Conservation (phyloP, 1,140 invertebrate species). For the Fragariocoptes setiger region DNA sequence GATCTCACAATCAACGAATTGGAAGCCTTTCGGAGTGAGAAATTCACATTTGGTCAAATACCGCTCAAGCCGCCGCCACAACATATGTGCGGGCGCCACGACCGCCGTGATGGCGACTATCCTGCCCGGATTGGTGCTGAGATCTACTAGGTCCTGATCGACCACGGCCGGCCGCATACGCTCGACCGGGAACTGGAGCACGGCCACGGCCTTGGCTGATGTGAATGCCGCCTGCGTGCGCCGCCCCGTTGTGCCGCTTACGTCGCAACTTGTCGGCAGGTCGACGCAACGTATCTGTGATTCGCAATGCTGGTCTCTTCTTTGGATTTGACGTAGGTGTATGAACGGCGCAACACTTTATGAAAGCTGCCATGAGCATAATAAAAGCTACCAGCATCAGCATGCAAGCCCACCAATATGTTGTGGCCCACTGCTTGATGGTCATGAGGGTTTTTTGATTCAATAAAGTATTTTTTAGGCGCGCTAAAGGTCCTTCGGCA, state of each 20-base stretch:
- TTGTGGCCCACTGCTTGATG: slow-evolving; percentile 59
- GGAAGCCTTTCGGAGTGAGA: too few relatives aligned
- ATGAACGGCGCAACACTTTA: slow-evolving; percentile 95
- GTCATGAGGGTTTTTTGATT: slow-evolving; percentile 55
- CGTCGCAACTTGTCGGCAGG: slow-evolving; percentile 57
- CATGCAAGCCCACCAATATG: slow-evolving; percentile 86
- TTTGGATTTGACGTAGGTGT: slow-evolving; percentile 90
- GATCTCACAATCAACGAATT: too few relatives aligned
- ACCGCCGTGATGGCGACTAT: too few relatives aligned
- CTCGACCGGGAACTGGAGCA: too few relatives aligned
- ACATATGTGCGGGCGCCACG: too few relatives aligned
- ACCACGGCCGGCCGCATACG: too few relatives aligned
- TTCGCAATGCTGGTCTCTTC: slow-evolving; percentile 44
- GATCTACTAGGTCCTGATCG: too few relatives aligned
- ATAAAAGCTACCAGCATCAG: slow-evolving; percentile 63
- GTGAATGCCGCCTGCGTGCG: too few relatives aligned
- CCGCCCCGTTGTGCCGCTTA: slow-evolving; percentile 25
- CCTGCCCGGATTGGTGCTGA: too few relatives aligned
- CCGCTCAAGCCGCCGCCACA: too few relatives aligned
- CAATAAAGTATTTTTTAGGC: slow-evolving; percentile 81
- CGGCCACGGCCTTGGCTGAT: too few relatives aligned
- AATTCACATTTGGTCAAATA: too few relatives aligned
- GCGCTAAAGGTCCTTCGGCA: slow-evolving; percentile 77
- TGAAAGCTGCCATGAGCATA: slow-evolving; percentile 88
- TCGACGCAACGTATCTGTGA: slow-evolving; percentile 50